These are phyloP conservation scores for Halotydeus destructor DNA, from an alignment of 1,140 invertebrate species.

Conservation along the genomic window DNA sequence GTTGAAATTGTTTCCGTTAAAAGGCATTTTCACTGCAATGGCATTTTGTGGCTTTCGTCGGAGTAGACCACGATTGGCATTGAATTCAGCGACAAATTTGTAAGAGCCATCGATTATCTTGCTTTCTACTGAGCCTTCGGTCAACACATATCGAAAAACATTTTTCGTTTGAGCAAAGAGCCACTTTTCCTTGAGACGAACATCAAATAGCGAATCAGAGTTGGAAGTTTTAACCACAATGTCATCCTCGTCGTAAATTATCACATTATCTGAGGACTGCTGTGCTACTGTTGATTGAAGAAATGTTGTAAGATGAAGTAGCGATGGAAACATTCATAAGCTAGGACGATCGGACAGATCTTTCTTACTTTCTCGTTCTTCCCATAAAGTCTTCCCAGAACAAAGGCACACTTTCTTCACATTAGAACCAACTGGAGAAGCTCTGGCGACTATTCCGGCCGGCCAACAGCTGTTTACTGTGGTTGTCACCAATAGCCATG, in stretches of 20 bases:
- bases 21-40: constrained; percentile 20
- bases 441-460: constrained; percentile 13
- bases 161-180: not conserved
- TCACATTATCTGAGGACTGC: not conserved
- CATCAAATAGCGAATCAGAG: constrained; percentile 6
- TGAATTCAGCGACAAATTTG: constrained; percentile 19
- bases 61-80: constrained; percentile 20
- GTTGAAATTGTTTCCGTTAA: constrained; percentile 23
- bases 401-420: constrained; percentile 12
- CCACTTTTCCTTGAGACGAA: constrained; percentile 5
- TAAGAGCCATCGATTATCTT: constrained; percentile 4
- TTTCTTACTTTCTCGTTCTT: constrained; percentile 12
- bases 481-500: constrained; percentile 1
- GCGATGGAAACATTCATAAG: not conserved
- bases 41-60: constrained; percentile 22
- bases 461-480: not conserved
- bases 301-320: not conserved
- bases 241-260: not conserved
- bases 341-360: not conserved
- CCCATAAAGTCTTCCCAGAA: constrained; percentile 14
- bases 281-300: no score
- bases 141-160: constrained; percentile 1
- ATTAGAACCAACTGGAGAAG: constrained; percentile 12
- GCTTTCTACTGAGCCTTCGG: not conserved
- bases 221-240: not conserved